These are phyloP conservation scores for Lycopodina hypogea DNA, from an alignment of 37 sponge, comb jelly and placozoan genomes.

Conservation along the genomic window DNA sequence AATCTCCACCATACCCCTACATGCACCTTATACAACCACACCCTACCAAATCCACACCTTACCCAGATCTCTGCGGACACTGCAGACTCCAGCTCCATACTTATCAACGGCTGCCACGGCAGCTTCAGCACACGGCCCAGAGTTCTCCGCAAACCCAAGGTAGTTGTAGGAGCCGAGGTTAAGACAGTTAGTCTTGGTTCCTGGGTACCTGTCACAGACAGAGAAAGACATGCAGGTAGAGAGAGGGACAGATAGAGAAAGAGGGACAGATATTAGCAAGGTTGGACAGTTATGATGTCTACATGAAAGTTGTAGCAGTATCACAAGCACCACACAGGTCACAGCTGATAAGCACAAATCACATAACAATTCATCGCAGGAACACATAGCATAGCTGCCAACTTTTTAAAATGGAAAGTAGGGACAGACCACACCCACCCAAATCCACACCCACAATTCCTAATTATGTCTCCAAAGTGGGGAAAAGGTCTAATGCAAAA, in stretches of 20 bases:
- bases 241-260: neutral
- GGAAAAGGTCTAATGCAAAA: no score
- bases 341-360: no score
- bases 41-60: slow-evolving; percentile 6
- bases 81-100: slow-evolving; percentile 74
- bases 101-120: slow-evolving; percentile 47
- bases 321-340: no score
- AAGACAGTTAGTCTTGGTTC: slow-evolving; percentile 64
- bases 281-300: no score
- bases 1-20: no score
- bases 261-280: no score
- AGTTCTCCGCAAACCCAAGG: slow-evolving; percentile 93
- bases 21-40: neutral
- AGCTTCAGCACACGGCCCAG: slow-evolving; percentile 86
- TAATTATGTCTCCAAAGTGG: no score
- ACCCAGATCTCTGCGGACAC: slow-evolving; percentile 80
- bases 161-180: slow-evolving; percentile 99
- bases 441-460: no score
- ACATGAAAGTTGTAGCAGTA: no score
- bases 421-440: no score
- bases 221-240: neutral
- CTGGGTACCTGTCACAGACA: slow-evolving; percentile 25
- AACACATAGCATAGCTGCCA: neutral
- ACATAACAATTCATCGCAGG: neutral
- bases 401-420: no score